Evolutionary conservation across 92 coral and sea anemone species (phyloP).

Genomic region (Phenganax subtilis): DNA sequence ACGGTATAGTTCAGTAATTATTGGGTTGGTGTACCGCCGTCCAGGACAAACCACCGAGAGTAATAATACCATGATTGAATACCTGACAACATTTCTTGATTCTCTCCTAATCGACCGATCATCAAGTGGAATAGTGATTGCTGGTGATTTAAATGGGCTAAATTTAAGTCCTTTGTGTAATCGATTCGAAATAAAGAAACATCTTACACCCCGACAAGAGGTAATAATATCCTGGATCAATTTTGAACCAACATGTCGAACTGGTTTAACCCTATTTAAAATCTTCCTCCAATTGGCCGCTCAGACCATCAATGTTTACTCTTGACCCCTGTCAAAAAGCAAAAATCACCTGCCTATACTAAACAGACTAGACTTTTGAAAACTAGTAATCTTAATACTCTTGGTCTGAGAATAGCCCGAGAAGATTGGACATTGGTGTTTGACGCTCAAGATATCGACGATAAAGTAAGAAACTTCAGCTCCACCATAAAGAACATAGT

Average conservation of each 20-base stretch:
- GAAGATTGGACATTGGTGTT: not conserved
- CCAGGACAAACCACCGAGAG: conserved; percentile 26
- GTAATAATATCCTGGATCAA: conserved; percentile 4
- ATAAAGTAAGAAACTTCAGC: too few relatives aligned
- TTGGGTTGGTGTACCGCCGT: conserved; percentile 19
- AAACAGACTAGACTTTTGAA: conserved; percentile 14
- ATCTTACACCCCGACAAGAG: conserved; percentile 9
- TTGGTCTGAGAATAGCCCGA: conserved; percentile 22
- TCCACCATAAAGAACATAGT: not conserved
- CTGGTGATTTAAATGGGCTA: conserved; percentile 30
- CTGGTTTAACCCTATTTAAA: not conserved
- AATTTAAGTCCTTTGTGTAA: not conserved
- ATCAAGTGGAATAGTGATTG: conserved; percentile 19
- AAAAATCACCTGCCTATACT: too few relatives aligned
- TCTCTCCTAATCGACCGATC: conserved; percentile 1
- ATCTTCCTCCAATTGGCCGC: conserved; percentile 33
- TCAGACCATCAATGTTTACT: conserved; percentile 35
- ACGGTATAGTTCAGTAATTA: conserved; percentile 5
- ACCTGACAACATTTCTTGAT: not conserved
- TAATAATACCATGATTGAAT: conserved; percentile 10
- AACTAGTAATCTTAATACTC: conserved; percentile 42
- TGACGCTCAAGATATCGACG: not conserved
- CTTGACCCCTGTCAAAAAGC: conserved; percentile 6
- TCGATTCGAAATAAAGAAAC: not conserved
- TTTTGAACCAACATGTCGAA: conserved; percentile 24